Conservation (phyloP, 2,888 invertebrate genomes). For the Automeris io region DNA sequence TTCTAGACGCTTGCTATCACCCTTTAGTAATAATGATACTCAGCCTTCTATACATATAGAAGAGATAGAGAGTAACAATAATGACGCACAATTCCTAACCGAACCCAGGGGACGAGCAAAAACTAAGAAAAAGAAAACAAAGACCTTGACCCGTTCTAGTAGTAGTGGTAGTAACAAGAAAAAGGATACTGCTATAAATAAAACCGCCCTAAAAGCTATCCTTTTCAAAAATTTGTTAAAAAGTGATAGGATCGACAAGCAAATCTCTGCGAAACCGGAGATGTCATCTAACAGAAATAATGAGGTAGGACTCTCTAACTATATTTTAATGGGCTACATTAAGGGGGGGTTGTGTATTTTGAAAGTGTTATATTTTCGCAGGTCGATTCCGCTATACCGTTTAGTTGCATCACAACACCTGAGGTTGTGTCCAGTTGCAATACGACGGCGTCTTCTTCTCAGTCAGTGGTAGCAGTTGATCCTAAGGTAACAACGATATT, state of each 20-base stretch:
- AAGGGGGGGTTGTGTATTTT: constrained; percentile 12
- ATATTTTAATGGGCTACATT: neutral
- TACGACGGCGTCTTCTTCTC: constrained; percentile 54
- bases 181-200: constrained; percentile 32
- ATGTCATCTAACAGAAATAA: constrained; percentile 29
- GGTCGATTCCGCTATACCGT: constrained; percentile 70
- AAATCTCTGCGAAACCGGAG: constrained; percentile 23
- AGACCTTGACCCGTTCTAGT: constrained; percentile 23
- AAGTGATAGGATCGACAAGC: constrained; percentile 36
- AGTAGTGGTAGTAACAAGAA: constrained; percentile 27
- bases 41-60: constrained; percentile 16
- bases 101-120: constrained; percentile 19
- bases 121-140: constrained; percentile 32
- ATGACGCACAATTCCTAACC: constrained; percentile 19
- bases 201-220: constrained; percentile 47
- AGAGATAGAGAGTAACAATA: constrained; percentile 27
- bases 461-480: constrained; percentile 49
- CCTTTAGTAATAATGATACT: constrained; percentile 22
- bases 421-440: constrained; percentile 68
- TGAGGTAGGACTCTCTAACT: constrained; percentile 47
- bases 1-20: constrained; percentile 38
- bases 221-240: constrained; percentile 48
- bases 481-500: constrained; percentile 46
- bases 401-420: constrained; percentile 72
- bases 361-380: constrained; percentile 36